phyloP scores from a whole-genome alignment of 1,140 invertebrate genomes.

The honey bee (Apis mellifera) region Amel_HAv3.1 CM009941.2:15636001-15636500 shows the following conservation, averaged over 20 bases:
- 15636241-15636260: background rate
- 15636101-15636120: slow-evolving; percentile 92
- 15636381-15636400: slow-evolving; percentile 84
- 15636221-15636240: slow-evolving; percentile 15
- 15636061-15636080: background rate
- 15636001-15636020: slow-evolving; percentile 92
- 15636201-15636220: slow-evolving; percentile 84
- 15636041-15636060: background rate
- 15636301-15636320: slow-evolving; percentile 91
- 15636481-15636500: slow-evolving; percentile 82
- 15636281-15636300: slow-evolving; percentile 92
- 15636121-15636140: slow-evolving; percentile 91
- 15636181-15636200: slow-evolving; percentile 91
- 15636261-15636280: slow-evolving; percentile 50
- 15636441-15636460: slow-evolving; percentile 85
- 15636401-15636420: slow-evolving; percentile 87
- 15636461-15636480: slow-evolving; percentile 83
- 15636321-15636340: slow-evolving; percentile 92
- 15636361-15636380: slow-evolving; percentile 86
- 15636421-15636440: slow-evolving; percentile 86
- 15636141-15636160: slow-evolving; percentile 90
- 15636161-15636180: slow-evolving; percentile 93
- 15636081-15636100: slow-evolving; percentile 86
- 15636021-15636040: slow-evolving; percentile 85
- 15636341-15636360: slow-evolving; percentile 87